These are phyloP conservation scores for Odocoileus virginianus DNA, from an alignment of 2,113 vertebrate species.

Conservation along the genomic window DNA sequence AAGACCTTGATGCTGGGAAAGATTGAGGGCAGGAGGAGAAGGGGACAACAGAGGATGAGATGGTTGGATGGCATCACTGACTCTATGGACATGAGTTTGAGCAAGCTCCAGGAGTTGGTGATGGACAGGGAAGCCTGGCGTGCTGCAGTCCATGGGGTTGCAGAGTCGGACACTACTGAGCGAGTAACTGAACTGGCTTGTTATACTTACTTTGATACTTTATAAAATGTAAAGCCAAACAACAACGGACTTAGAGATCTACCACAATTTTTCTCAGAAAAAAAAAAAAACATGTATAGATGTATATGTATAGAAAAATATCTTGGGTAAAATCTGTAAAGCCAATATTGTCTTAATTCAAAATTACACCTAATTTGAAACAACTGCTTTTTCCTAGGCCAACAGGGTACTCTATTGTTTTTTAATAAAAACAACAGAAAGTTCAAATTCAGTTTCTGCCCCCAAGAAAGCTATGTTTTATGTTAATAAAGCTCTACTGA, in stretches of 20 bases:
- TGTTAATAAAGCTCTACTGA: not conserved
- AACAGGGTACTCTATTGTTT: not conserved
- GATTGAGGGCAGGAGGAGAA: not conserved
- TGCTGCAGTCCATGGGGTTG: not conserved
- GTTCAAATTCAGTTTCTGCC: not conserved
- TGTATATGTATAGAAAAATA: not conserved
- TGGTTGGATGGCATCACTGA: not conserved
- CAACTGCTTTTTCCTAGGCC: constrained; percentile 45
- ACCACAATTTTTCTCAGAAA: not conserved
- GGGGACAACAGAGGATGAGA: not conserved
- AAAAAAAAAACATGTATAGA: not conserved
- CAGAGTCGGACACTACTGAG: not conserved
- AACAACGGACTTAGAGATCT: not conserved
- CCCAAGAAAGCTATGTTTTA: not conserved
- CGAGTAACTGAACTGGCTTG: not conserved
- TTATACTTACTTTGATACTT: not conserved
- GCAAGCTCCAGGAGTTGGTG: not conserved
- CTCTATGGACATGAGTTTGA: not conserved
- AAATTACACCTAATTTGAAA: constrained; percentile 62
- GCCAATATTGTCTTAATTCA: constrained; percentile 43
- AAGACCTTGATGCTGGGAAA: not conserved
- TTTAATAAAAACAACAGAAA: constrained; percentile 34
- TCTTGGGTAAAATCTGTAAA: constrained; percentile 37
- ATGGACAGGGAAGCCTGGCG: not conserved
- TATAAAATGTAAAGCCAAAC: not conserved